Conservation (phyloP, 1,140 invertebrate genomes). For the Euura saliciscinereae region DNA sequence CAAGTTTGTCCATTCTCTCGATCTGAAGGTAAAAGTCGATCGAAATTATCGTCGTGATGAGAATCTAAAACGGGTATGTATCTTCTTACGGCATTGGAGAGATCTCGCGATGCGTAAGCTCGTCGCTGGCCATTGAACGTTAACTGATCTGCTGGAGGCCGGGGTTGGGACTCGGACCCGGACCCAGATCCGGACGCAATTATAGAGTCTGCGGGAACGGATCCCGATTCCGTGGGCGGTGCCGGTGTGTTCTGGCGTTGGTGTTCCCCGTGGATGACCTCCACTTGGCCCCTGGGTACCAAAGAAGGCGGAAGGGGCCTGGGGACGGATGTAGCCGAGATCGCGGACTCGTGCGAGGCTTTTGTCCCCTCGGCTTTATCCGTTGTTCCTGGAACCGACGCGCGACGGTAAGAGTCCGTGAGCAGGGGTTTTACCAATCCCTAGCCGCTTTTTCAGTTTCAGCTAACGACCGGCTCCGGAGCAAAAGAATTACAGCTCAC, state of each 20-base stretch:
- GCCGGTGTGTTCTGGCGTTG: background rate
- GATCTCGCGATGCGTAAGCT: background rate
- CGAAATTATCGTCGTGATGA: background rate
- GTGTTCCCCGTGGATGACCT: constrained; percentile 10
- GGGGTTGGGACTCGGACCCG: background rate
- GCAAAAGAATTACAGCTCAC: no score
- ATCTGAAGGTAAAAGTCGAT: background rate
- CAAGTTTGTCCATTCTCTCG: constrained; percentile 39
- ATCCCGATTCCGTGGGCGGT: background rate
- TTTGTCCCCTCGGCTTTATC: background rate
- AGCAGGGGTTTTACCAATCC: no score
- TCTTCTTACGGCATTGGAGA: constrained; percentile 6
- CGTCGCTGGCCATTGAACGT: constrained; percentile 3
- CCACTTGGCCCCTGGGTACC: constrained; percentile 5
- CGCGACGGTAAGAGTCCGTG: background rate
- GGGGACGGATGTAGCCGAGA: background rate
- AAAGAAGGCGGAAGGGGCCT: constrained; percentile 7
- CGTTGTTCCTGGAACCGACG: background rate
- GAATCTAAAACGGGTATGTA: background rate
- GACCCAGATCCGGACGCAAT: background rate
- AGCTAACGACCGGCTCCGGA: no score
- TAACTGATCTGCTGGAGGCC: background rate
- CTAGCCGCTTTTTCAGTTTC: no score
- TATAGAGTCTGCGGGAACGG: background rate
- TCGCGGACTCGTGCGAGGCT: background rate